Evolutionary conservation across 2,888 invertebrate species (phyloP).

Genomic region (Brenthis daphne): DNA sequence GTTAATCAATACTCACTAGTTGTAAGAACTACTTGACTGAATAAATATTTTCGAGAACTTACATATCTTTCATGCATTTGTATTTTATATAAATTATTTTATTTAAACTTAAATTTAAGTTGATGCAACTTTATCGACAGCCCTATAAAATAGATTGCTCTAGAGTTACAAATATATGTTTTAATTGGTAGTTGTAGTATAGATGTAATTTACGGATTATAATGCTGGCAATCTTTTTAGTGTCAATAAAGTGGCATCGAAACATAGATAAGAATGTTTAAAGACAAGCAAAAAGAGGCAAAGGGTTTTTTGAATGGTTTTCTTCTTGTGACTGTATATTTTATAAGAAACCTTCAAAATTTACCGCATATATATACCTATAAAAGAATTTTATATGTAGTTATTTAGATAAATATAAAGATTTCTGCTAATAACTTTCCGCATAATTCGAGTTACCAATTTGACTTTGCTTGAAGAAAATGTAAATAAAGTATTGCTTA

Average conservation of each 20-base stretch:
- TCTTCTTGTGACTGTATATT: slow-evolving; percentile 71
- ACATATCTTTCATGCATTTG: slow-evolving; percentile 73
- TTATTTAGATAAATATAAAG: slow-evolving; percentile 44
- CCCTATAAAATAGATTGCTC: slow-evolving; percentile 29
- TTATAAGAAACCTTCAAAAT: slow-evolving; percentile 70
- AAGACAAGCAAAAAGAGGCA: slow-evolving; percentile 80
- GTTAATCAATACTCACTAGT: slow-evolving; percentile 70
- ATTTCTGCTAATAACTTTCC: slow-evolving; percentile 54
- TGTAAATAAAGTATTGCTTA: slow-evolving; percentile 67
- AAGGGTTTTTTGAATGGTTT: slow-evolving; percentile 73
- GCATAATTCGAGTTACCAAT: slow-evolving; percentile 77
- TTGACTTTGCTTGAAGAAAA: slow-evolving; percentile 58
- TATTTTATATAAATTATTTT: slow-evolving; percentile 59
- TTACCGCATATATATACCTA: slow-evolving; percentile 56
- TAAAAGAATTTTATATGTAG: slow-evolving; percentile 51
- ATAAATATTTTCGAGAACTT: slow-evolving; percentile 53
- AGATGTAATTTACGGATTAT: slow-evolving; percentile 26
- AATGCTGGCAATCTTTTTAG: slow-evolving; percentile 38
- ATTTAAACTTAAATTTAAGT: slow-evolving; percentile 48
- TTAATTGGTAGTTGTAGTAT: slow-evolving; percentile 24
- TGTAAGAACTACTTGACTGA: slow-evolving; percentile 67
- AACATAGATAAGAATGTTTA: slow-evolving; percentile 51
- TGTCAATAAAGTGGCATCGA: slow-evolving; percentile 52
- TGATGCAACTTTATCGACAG: slow-evolving; percentile 47
- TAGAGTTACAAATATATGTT: slow-evolving; percentile 24